Percentiles rank a stretch among this genome's conserved stretches.
phyloP scores from a whole-genome alignment of 2,888 invertebrate species.

The Drosophila picticornis region DNA sequence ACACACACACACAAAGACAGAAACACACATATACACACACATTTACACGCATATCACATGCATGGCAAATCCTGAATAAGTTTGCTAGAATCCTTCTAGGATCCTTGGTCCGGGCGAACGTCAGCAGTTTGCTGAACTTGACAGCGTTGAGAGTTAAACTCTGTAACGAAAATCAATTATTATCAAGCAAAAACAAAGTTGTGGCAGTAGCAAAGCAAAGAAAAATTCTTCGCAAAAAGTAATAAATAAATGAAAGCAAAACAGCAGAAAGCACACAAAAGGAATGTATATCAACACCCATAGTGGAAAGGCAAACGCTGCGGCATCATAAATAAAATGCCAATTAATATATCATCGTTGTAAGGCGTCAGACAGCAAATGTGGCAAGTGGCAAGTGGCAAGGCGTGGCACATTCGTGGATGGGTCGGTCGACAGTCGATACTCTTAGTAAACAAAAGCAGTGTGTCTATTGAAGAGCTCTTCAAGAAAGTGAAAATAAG shows the following conservation, averaged over 20 bases:
- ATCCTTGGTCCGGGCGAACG: slow-evolving; percentile 15
- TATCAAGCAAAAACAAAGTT: slow-evolving; percentile 15
- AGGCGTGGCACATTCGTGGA: slow-evolving; percentile 3
- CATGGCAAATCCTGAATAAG: slow-evolving; percentile 24
- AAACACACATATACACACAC: neutral
- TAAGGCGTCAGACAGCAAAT: slow-evolving; percentile 38
- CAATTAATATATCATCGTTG: slow-evolving; percentile 77
- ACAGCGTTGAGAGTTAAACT: slow-evolving; percentile 44
- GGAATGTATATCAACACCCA: neutral
- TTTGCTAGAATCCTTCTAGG: slow-evolving; percentile 30
- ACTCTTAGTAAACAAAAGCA: slow-evolving; percentile 12
- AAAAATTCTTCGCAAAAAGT: slow-evolving; percentile 8
- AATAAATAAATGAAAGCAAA: slow-evolving; percentile 5
- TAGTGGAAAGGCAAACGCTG: slow-evolving; percentile 10
- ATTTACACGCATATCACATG: slow-evolving; percentile 4
- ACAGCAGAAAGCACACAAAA: neutral
- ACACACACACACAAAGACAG: no score
- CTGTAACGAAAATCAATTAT: slow-evolving; percentile 52
- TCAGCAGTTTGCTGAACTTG: slow-evolving; percentile 69
- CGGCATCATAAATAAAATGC: slow-evolving; percentile 74
- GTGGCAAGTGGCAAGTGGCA: slow-evolving; percentile 33
- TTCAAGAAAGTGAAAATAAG: slow-evolving; percentile 23
- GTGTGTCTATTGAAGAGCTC: slow-evolving; percentile 49
- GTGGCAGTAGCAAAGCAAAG: neutral
- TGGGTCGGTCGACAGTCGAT: neutral